Base-by-base conservation (phyloP, 2,888 invertebrate genomes). In the Lymantria dispar region DNA sequence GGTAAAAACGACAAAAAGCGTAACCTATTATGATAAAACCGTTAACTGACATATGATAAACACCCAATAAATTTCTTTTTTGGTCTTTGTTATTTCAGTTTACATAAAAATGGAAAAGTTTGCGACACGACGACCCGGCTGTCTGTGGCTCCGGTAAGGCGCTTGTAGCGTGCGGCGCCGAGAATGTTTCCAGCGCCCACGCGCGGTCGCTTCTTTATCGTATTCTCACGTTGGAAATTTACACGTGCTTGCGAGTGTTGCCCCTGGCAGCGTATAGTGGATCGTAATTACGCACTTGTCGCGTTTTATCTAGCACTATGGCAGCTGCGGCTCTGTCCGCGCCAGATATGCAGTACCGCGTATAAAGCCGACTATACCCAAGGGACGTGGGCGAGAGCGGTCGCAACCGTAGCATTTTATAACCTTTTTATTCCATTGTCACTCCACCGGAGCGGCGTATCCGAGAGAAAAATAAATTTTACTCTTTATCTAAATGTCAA, bases 381-480 rank as follows among this genome's bases (percentile, higher is more conserved):
- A 61, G 83, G 80, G 81, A 86, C 84, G 90, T 85, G 86, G 87
- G 85, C 90, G 88, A 77, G 74, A 76, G 72, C 74, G 70, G 73
- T 74, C 80, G 78, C 85, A 78, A 81, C 85, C 78, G 79, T 74
- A 80, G 82, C 88, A 77, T 89, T 90, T 90, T 90, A 90, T 83
- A 88, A 90, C 89, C 87, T 87, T 89, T 90, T 89, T 89, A 90
- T 88, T 87, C 89, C 86, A 90, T 90, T 90, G 90, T 91, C 91
- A 90, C 89, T 83, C 80, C 70, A 70, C 70, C 79, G 77, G 72
- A 75, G 78, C 85, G 74, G 78, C 79, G 81, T 75, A 74, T 80
- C 72, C 82, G 80, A 83, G 83, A 83, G 80, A 83, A 88, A 87
- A 87, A 91, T 90, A 91, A 91, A 91, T 91, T 89, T 88, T 78